These are phyloP conservation scores for Pilophorus perplexus DNA, from an alignment of 2,888 invertebrate species.

Conservation along the genomic window DNA sequence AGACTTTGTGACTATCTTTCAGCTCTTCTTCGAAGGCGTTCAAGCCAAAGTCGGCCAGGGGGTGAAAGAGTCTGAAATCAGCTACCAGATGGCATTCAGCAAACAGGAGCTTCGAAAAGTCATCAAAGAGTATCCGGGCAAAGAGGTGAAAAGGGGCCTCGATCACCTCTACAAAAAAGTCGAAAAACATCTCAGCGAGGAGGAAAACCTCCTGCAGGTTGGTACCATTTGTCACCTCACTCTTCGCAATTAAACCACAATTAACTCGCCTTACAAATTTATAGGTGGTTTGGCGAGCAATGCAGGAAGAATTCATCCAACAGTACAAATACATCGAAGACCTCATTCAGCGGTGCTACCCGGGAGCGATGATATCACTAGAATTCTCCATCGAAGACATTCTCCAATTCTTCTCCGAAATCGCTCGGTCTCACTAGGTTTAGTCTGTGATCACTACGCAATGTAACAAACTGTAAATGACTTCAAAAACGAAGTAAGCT, in stretches of 20 bases:
- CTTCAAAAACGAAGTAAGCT: no score
- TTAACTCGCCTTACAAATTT: conserved; percentile 46
- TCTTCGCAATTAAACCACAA: not conserved
- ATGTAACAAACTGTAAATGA: no score
- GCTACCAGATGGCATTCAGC: conserved; percentile 95
- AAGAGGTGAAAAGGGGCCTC: conserved; percentile 88
- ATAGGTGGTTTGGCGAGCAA: conserved; percentile 96
- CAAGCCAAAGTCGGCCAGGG: conserved; percentile 89
- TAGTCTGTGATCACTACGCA: no score
- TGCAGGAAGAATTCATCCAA: conserved; percentile 98
- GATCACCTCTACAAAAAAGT: conserved; percentile 93
- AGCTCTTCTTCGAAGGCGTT: conserved; percentile 96
- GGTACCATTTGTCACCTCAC: not conserved
- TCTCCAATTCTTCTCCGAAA: conserved; percentile 95
- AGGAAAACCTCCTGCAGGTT: conserved; percentile 83
- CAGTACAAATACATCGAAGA: conserved; percentile 93
- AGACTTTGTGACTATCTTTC: conserved; percentile 50
- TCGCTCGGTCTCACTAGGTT: conserved; percentile 94
- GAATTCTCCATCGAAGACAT: conserved; percentile 96
- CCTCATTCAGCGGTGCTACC: conserved; percentile 92
- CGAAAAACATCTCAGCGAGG: conserved; percentile 95
- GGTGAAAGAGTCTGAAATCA: conserved; percentile 94
- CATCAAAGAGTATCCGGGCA: conserved; percentile 88
- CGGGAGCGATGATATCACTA: conserved; percentile 87
- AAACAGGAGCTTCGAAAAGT: conserved; percentile 94